These are phyloP conservation scores for Lepidochrysops patricia DNA, from an alignment of 2,888 invertebrate genomes.

Conservation along the genomic window DNA sequence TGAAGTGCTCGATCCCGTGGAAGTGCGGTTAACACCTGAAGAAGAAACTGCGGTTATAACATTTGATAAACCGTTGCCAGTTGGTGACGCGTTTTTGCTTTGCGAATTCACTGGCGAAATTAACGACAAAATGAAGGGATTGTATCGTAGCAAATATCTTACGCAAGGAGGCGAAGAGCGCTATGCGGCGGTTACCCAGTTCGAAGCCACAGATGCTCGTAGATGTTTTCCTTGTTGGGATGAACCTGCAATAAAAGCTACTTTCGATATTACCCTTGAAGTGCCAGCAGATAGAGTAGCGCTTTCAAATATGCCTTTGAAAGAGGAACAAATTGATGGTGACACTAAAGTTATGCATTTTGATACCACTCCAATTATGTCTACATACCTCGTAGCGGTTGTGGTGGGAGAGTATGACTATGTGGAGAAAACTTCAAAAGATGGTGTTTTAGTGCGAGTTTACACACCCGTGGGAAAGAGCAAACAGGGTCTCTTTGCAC, in stretches of 20 bases:
- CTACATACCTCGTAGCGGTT: constrained; percentile 94
- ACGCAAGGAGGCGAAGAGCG: constrained; percentile 83
- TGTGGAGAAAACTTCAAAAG: constrained; percentile 87
- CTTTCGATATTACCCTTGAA: constrained; percentile 90
- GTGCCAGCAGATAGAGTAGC: constrained; percentile 89
- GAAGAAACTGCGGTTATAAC: constrained; percentile 81
- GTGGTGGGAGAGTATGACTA: constrained; percentile 97
- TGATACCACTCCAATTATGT: constrained; percentile 93
- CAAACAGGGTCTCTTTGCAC: constrained; percentile 92
- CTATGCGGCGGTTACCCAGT: constrained; percentile 93
- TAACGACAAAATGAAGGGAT: constrained; percentile 95
- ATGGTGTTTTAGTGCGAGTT: constrained; percentile 87
- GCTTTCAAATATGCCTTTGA: constrained; percentile 92
- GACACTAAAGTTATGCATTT: constrained; percentile 78
- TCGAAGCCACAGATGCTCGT: constrained; percentile 92
- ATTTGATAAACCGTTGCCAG: constrained; percentile 76
- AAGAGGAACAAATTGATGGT: constrained; percentile 56
- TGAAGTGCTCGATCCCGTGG: constrained; percentile 40
- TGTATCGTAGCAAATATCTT: constrained; percentile 92
- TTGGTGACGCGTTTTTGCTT: constrained; percentile 74
- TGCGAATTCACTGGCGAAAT: constrained; percentile 89
- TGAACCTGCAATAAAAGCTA: constrained; percentile 96
- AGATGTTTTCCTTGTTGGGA: constrained; percentile 98
- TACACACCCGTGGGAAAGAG: constrained; percentile 93
- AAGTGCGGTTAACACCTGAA: constrained; percentile 56